phyloP scores from a whole-genome alignment of 2,888 invertebrate genomes.

The Drosophila greeni region DNA sequence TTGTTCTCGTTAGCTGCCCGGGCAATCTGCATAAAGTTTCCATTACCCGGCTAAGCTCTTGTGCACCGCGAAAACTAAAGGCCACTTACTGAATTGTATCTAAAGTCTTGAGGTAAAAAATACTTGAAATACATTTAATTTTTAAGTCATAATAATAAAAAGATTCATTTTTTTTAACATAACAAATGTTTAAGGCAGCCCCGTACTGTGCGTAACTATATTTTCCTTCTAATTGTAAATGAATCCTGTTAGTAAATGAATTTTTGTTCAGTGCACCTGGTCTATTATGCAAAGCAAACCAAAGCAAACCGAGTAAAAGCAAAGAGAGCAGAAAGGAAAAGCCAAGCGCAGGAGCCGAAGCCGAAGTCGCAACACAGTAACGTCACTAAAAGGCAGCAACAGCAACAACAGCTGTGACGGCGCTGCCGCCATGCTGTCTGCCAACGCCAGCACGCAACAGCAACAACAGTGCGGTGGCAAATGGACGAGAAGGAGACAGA shows the following conservation, averaged over 20 bases:
- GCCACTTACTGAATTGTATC: too few relatives aligned
- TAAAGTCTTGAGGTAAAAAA: neutral
- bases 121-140: too few relatives aligned
- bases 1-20: constrained; percentile 11
- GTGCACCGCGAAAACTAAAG: constrained; percentile 1
- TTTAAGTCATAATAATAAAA: too few relatives aligned
- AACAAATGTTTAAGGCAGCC: neutral
- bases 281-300: constrained; percentile 30
- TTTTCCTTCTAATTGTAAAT: neutral
- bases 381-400: constrained; percentile 11
- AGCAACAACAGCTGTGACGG: constrained; percentile 19
- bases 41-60: constrained; percentile 39
- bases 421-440: constrained; percentile 65
- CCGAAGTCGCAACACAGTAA: constrained; percentile 41
- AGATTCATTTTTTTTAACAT: neutral
- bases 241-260: neutral
- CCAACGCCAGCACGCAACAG: constrained; percentile 73
- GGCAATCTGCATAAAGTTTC: constrained; percentile 58
- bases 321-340: constrained; percentile 21
- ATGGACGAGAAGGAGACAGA: constrained; percentile 45
- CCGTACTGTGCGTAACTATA: neutral
- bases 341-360: constrained; percentile 28
- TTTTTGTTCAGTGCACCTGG: constrained; percentile 23
- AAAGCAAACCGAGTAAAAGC: constrained; percentile 24
- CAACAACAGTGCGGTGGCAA: constrained; percentile 49